phyloP scores from a whole-genome alignment of 2,113 vertebrate species.

The Cairina moschata region DNA sequence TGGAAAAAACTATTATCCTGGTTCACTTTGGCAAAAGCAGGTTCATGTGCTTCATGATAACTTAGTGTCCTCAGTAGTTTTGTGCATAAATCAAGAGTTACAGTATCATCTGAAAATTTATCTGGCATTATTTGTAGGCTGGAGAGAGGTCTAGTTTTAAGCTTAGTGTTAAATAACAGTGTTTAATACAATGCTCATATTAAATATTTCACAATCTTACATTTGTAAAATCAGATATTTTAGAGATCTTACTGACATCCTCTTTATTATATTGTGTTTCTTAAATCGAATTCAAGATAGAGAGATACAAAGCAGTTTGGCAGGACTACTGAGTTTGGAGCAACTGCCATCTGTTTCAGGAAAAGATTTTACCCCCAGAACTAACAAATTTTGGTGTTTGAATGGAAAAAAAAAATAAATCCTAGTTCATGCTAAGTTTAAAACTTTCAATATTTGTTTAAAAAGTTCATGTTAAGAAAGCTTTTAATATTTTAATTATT shows the following conservation, averaged over 20 bases:
- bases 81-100: background rate
- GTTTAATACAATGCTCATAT: background rate
- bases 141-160: background rate
- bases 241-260: background rate
- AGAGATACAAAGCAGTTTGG: background rate
- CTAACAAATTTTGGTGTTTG: background rate
- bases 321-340: background rate
- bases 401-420: background rate
- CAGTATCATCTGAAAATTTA: background rate
- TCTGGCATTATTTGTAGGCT: background rate
- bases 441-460: background rate
- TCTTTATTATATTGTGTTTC: background rate
- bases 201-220: background rate
- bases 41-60: background rate
- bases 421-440: background rate
- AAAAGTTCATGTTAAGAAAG: background rate
- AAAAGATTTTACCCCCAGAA: background rate
- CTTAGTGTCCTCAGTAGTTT: background rate
- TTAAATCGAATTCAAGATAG: background rate
- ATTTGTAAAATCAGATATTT: background rate
- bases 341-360: background rate
- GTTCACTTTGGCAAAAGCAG: background rate
- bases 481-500: background rate
- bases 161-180: background rate
- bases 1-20: background rate